Conservation (phyloP, 2,888 invertebrate species). For the Xylota sylvarum region DNA sequence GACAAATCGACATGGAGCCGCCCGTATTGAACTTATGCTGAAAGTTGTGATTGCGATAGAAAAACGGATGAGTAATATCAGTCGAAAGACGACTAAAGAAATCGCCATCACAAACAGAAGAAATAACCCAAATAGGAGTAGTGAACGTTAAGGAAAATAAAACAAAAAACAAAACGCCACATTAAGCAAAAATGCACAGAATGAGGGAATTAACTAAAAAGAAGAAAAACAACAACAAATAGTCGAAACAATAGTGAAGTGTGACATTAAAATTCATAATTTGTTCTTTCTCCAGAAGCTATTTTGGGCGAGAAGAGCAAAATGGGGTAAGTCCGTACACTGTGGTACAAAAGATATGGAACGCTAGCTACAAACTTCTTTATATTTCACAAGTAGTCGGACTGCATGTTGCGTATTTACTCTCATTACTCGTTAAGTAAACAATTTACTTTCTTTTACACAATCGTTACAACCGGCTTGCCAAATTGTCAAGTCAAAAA, state of each 20-base stretch:
- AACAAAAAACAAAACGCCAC: slow-evolving; percentile 17
- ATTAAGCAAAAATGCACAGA: slow-evolving; percentile 41
- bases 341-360: neutral
- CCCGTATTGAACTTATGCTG: slow-evolving; percentile 33
- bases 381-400: too few species aligned
- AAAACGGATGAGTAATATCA: slow-evolving; percentile 65
- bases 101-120: slow-evolving; percentile 35
- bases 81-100: slow-evolving; percentile 37
- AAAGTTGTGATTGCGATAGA: slow-evolving; percentile 61
- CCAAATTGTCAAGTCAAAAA: too few species aligned
- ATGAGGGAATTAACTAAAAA: slow-evolving; percentile 18
- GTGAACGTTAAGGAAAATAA: neutral
- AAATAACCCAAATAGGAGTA: slow-evolving; percentile 57
- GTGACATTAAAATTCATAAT: slow-evolving; percentile 70
- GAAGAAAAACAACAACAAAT: slow-evolving; percentile 18
- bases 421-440: too few species aligned
- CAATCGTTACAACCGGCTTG: too few species aligned
- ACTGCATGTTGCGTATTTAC: too few species aligned
- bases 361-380: neutral
- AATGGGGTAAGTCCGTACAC: slow-evolving; percentile 39
- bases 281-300: slow-evolving; percentile 44
- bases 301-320: slow-evolving; percentile 42
- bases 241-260: slow-evolving; percentile 37
- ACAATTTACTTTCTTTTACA: too few species aligned
- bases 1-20: slow-evolving; percentile 25